phyloP scores from a whole-genome alignment of 2,113 vertebrate genomes.

The Oxygymnocypris stewartii region DNA sequence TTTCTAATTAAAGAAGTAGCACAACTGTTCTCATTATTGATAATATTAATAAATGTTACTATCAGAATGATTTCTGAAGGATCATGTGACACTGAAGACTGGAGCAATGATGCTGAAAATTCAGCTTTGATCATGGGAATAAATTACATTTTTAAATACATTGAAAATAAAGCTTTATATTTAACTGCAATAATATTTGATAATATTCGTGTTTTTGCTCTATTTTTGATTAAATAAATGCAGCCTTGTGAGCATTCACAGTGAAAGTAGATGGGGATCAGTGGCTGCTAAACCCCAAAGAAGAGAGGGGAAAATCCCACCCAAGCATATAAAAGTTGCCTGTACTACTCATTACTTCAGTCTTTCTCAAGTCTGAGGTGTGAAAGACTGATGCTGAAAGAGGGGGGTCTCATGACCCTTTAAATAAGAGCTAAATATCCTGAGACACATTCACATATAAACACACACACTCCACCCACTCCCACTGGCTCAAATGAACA shows the following conservation, averaged over 20 bases:
- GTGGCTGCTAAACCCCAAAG: background rate
- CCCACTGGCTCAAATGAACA: background rate
- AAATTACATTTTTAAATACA: background rate
- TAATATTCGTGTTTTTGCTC: background rate
- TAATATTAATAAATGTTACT: too few relatives aligned
- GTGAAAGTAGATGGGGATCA: background rate
- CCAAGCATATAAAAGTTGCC: background rate
- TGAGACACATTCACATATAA: slow-evolving; percentile 16
- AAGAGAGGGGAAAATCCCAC: background rate
- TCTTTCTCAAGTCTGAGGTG: background rate
- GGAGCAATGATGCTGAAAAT: background rate
- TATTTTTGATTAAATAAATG: background rate
- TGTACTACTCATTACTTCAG: background rate
- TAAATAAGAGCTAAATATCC: slow-evolving; percentile 1
- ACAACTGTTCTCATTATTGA: background rate
- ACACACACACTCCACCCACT: slow-evolving; percentile 28
- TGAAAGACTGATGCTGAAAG: background rate
- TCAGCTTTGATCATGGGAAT: background rate
- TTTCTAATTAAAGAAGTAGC: too few relatives aligned
- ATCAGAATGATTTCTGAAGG: background rate
- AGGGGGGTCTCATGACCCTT: background rate
- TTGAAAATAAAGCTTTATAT: background rate
- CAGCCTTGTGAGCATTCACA: background rate
- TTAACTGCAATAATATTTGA: background rate
- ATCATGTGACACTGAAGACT: background rate